Evolutionary conservation across 2,888 invertebrate genomes (phyloP).

Genomic region (Andrena flavipes): DNA sequence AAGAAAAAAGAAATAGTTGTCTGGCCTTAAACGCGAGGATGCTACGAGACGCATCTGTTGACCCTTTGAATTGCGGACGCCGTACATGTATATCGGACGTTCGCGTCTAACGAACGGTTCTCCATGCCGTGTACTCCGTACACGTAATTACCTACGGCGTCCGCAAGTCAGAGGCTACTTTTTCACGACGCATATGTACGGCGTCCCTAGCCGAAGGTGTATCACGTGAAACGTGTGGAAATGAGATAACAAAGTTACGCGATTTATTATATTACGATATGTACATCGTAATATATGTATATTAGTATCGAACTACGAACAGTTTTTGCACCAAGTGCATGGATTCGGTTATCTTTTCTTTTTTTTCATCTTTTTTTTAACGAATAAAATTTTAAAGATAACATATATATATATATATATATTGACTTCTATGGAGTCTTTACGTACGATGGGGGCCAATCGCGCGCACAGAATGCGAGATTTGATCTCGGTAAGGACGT

Average conservation of each 20-base stretch:
- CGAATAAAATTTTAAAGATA: constrained; percentile 61
- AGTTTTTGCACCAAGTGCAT: constrained; percentile 61
- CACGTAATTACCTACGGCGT: too few relatives aligned
- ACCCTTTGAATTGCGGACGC: background rate
- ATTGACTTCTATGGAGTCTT: constrained; percentile 55
- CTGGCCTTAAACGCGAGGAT: constrained; percentile 50
- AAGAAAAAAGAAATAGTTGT: constrained; percentile 21
- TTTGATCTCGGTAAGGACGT: constrained; percentile 52
- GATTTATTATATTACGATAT: constrained; percentile 64
- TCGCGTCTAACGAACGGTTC: too few relatives aligned
- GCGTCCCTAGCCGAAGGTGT: constrained; percentile 29
- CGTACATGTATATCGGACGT: too few relatives aligned
- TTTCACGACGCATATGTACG: too few relatives aligned
- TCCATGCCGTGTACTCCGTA: too few relatives aligned
- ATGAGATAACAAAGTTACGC: constrained; percentile 51
- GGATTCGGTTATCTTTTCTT: constrained; percentile 55
- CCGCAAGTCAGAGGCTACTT: too few relatives aligned
- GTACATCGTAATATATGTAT: constrained; percentile 38
- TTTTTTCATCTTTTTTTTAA: constrained; percentile 52
- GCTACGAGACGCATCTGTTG: constrained; percentile 36
- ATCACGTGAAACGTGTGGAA: constrained; percentile 54
- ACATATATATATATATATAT: constrained; percentile 25
- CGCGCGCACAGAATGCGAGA: constrained; percentile 58
- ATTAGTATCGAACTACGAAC: constrained; percentile 51
- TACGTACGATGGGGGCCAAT: constrained; percentile 64